Evolutionary conservation across 2,888 invertebrate genomes (phyloP).

Genomic region (Hyles lineata): DNA sequence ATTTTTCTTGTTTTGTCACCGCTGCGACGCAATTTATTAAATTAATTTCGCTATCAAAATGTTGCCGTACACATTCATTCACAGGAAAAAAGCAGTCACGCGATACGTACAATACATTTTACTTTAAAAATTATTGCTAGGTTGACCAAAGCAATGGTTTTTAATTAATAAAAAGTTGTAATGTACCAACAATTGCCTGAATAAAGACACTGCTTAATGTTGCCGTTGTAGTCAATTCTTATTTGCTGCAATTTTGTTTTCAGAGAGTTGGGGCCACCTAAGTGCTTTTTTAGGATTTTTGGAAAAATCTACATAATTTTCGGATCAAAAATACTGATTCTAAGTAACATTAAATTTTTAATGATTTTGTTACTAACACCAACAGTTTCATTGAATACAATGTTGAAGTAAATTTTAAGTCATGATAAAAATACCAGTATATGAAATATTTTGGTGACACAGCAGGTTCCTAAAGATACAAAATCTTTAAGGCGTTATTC

Average conservation of each 20-base stretch:
- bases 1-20: conserved; percentile 19
- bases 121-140: conserved; percentile 15
- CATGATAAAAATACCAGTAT: no score
- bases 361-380: no score
- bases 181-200: not conserved
- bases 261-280: not conserved
- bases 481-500: no score
- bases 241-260: not conserved
- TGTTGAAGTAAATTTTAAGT: no score
- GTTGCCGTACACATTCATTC: conserved; percentile 10
- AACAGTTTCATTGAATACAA: no score
- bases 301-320: no score
- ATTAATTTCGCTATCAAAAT: conserved; percentile 27
- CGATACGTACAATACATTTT: conserved; percentile 4
- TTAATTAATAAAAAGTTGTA: conserved; percentile 23
- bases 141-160: not conserved
- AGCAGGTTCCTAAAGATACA: no score
- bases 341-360: no score
- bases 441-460: no score
- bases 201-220: not conserved
- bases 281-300: not conserved
- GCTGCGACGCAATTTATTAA: conserved; percentile 9
- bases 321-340: no score
- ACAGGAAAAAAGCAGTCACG: conserved; percentile 12
- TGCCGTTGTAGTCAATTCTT: not conserved